Base-by-base conservation (phyloP, 30 jellyfish, hydroid and myxozoan genomes). In the Hydractinia echinata region DNA sequence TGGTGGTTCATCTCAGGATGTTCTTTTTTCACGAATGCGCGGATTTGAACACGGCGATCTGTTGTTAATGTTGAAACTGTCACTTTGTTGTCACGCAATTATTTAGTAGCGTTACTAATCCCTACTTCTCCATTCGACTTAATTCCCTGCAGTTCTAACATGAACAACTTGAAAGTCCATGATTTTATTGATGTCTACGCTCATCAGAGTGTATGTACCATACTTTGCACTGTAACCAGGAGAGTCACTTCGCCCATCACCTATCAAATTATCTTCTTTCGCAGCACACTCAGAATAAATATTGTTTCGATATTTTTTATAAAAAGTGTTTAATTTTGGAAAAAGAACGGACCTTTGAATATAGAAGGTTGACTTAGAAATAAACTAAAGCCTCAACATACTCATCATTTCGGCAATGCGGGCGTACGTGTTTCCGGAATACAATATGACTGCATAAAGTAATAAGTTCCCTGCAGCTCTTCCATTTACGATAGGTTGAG, bases 191-290 rank as follows among this genome's bases (percentile, higher is more conserved):
- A n/a, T n/a, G n/a, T n/a, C n/a, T n/a, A 68, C 69, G 82, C 88
- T 66, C 69, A 20, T 66, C 82, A 51, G 88, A 66, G 67, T 81
- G 54, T 58, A 82, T 81, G 20, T 82, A n/a, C 69, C 67, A 54
- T 74, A 76, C 20, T 64, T 79, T 4, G 79, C 85, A 13, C 67
- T 48, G 66, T 10, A 55, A 62, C 86, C 86, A 11, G 64, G 79
- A 67, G 61, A 79, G 61, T 79, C 86, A 60, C 79, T 61, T 49
- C 86, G n/a, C 18, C 86, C 86, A 58, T 79, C 86, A 52, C 86
- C 86, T 56, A 79, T 79, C 60, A 76, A 76, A 49, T 54, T n/a
- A n/a, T n/a, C 51, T 53, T 54, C 67, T n/a, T 54, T 55, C 8
- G 73, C 71, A 39, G 55, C 15, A 5, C 55, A 48, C 20, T 10